Conservation (phyloP, 2,888 invertebrate genomes). For the Eudasyphora cyanicolor region DNA sequence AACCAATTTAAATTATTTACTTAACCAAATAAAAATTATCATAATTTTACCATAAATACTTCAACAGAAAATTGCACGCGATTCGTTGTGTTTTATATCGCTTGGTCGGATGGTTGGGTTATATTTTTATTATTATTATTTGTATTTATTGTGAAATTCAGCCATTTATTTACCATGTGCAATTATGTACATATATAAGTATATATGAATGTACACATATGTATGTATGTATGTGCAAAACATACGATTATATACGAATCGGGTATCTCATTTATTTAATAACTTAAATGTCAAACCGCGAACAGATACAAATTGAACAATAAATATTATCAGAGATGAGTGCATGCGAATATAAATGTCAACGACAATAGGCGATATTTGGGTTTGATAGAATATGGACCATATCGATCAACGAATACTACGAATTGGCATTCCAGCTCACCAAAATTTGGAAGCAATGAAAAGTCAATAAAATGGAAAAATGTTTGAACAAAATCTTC, state of each 20-base stretch:
- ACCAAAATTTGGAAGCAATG: too few species aligned
- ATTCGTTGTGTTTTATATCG: not conserved
- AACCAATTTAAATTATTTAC: constrained; percentile 62
- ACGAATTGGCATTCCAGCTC: too few species aligned
- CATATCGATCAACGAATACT: too few species aligned
- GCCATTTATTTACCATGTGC: not conserved
- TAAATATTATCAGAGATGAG: constrained; percentile 21
- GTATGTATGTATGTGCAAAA: not conserved
- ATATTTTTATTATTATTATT: too few species aligned
- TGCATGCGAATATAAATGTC: not conserved
- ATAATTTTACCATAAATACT: constrained; percentile 56
- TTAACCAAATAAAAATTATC: constrained; percentile 61
- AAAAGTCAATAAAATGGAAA: too few species aligned
- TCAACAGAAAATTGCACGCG: not conserved
- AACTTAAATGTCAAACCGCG: constrained; percentile 38
- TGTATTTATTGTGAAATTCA: not conserved
- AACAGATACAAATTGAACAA: constrained; percentile 30
- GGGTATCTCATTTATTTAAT: constrained; percentile 21
- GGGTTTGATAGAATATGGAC: not conserved
- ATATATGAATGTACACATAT: too few species aligned
- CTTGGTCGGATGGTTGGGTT: too few species aligned
- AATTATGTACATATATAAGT: not conserved
- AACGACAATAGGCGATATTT: not conserved
- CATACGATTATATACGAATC: not conserved
- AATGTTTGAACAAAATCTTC: too few species aligned